phyloP scores from a whole-genome alignment of 2,113 vertebrate species.

The Phasianus colchicus region DNA sequence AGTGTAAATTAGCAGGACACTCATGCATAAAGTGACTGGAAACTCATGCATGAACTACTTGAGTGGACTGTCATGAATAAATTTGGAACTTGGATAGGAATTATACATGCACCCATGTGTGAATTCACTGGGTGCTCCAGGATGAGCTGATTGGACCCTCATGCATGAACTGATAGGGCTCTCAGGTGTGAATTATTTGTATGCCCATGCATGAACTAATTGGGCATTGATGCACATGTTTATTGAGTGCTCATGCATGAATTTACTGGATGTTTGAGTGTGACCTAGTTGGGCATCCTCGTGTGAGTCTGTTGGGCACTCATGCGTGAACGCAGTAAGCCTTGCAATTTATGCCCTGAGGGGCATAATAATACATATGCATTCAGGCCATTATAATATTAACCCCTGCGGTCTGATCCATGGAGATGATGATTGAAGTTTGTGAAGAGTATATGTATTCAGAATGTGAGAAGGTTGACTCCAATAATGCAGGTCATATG shows the following conservation, averaged over 20 bases:
- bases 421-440: neutral
- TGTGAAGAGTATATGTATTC: neutral
- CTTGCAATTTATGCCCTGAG: neutral
- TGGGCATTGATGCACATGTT: neutral
- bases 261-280: rapidly evolving
- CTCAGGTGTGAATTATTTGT: neutral
- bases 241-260: neutral
- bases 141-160: neutral
- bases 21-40: neutral
- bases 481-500: neutral
- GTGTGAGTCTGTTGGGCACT: neutral
- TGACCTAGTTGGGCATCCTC: neutral
- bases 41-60: neutral
- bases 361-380: neutral
- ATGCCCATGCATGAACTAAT: neutral
- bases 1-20: neutral
- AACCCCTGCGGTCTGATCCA: neutral
- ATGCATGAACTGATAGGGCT: rapidly evolving
- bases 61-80: neutral
- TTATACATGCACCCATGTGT: neutral
- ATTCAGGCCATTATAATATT: neutral
- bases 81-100: neutral
- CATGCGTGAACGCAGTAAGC: neutral
- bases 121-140: neutral
- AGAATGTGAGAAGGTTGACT: neutral